Percentiles rank a stretch among this genome's conserved stretches.
These are phyloP conservation scores for Euglossa dilemma DNA, from an alignment of 1,140 invertebrate species.

Conservation along the genomic window DNA sequence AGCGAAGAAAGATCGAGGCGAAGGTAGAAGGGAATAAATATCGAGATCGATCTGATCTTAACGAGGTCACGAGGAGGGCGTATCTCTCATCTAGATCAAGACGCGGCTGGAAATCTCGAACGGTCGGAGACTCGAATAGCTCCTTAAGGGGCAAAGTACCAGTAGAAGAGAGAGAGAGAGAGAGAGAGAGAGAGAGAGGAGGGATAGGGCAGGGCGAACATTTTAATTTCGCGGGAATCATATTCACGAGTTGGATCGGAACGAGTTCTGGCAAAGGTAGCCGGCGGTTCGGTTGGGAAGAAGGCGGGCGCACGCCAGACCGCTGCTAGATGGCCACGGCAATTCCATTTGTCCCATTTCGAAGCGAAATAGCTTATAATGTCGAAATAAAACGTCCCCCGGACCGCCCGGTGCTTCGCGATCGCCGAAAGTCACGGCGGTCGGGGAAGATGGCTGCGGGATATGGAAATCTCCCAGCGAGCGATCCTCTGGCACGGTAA, in stretches of 20 bases:
- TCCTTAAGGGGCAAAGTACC: slow-evolving; percentile 19
- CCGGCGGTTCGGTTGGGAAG: not conserved
- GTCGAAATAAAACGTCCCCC: slow-evolving; percentile 70
- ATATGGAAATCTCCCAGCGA: slow-evolving; percentile 61
- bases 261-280: slow-evolving; percentile 38
- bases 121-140: slow-evolving; percentile 44
- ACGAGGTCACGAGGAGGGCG: slow-evolving; percentile 14
- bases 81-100: slow-evolving; percentile 39
- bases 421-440: slow-evolving; percentile 48
- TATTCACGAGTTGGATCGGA: slow-evolving; percentile 61
- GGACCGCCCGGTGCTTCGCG: slow-evolving; percentile 38
- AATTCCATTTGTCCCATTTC: slow-evolving; percentile 78
- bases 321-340: slow-evolving; percentile 45
- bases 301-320: slow-evolving; percentile 6
- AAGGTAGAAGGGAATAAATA: not conserved
- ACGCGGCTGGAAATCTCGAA: slow-evolving; percentile 5
- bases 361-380: slow-evolving; percentile 77
- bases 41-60: slow-evolving; percentile 17
- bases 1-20: not conserved
- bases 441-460: slow-evolving; percentile 29
- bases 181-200: slow-evolving; percentile 6
- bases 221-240: slow-evolving; percentile 65
- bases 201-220: slow-evolving; percentile 20
- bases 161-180: not conserved
- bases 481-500: slow-evolving; percentile 51